Conservation (phyloP, 2,797 vertebrate genomes). For the Enteromius trimaculatus region DNA sequence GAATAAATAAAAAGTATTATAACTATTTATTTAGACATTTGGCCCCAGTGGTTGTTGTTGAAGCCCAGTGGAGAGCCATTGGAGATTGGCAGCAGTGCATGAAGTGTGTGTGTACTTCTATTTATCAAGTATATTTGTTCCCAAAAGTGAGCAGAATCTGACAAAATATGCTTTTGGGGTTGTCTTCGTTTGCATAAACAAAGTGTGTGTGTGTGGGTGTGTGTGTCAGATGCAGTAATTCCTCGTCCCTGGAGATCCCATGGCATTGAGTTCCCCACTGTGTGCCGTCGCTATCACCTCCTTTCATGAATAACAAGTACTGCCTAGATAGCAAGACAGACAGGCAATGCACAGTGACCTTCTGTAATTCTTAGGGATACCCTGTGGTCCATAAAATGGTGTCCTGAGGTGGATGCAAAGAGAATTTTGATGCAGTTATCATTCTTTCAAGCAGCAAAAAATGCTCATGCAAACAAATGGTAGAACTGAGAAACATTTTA, state of each 20-base stretch:
- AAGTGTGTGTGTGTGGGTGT: constrained; percentile 3
- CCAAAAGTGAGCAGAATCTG: neutral
- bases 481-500: neutral
- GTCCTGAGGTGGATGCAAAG: neutral
- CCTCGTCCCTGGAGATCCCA: neutral
- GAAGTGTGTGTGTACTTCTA: neutral
- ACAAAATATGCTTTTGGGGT: neutral
- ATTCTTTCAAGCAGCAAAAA: neutral
- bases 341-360: neutral
- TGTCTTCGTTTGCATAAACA: neutral
- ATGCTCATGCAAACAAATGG: neutral
- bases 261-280: constrained; percentile 9
- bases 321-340: constrained; percentile 14
- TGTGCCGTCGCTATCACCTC: constrained; percentile 17
- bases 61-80: constrained; percentile 3
- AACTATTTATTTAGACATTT: neutral
- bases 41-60: neutral
- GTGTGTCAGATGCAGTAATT: constrained; percentile 4
- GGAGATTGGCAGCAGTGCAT: neutral
- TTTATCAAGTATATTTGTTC: neutral
- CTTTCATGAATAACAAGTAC: constrained; percentile 33
- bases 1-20: neutral
- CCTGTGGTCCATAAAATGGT: neutral
- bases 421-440: neutral
- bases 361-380: neutral